Base-by-base conservation (phyloP, 2,888 invertebrate species). In the Chrysolina haemoptera region DNA sequence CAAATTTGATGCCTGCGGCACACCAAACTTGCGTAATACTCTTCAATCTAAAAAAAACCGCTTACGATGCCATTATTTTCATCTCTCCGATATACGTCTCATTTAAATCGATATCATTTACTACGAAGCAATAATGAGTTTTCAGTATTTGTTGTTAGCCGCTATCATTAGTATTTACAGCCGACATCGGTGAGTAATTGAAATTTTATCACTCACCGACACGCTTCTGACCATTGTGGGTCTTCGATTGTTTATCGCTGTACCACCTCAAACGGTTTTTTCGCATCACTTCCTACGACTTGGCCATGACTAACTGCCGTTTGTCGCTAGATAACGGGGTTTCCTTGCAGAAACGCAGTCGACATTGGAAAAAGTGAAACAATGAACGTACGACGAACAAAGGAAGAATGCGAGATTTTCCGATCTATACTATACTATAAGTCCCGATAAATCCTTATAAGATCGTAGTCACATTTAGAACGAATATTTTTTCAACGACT, bases 231-330 rank as follows among this genome's bases (percentile, higher is more conserved):
- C 12, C 40, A 35, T 43, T 12, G 62, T 14, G 41, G 62, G 35
- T 63, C 62, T 63, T 63, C 41, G 62, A 63, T 41, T 65, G n/a
- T 48, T 65, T 65, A 65, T 65, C 27, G 18, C 27, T 9, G 53
- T 14, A 14, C 14, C 12, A 43, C 43, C 14, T 53, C 53, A 20
- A 22, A 20, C 20, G 53, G 20, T 53, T 53, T 53, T 53, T 53
- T 53, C 11, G 20, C 48, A 14, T 64, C 20, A 43, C 43, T 65
- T 46, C 10, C 48, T 20, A 65, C 46, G 40, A 65, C 46, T 46
- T 27, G 46, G 14, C 65, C 43, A 65, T 65, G 65, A 65, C 65
- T 53, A 65, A 48, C 27, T 64, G 65, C n/a, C 27, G 16, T 48
- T 14, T 16, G 27, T 43, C 14, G 16, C 41, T 43, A 22, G 27